Conservation (phyloP, 2,888 invertebrate species). For the Metalampra italica region DNA sequence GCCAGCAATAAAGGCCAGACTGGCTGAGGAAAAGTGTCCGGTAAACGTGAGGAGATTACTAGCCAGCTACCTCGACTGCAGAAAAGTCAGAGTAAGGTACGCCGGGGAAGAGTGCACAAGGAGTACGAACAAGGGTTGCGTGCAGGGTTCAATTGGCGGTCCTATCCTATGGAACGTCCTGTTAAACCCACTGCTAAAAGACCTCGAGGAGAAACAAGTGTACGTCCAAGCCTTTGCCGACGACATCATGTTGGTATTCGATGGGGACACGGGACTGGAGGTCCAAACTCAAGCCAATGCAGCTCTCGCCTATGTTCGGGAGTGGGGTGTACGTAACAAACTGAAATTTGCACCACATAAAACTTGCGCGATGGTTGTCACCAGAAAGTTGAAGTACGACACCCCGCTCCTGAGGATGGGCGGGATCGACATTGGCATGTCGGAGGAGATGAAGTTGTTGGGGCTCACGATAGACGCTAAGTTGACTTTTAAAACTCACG, state of each 20-base stretch:
- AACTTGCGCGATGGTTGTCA: conserved; percentile 11
- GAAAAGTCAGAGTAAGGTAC: not conserved
- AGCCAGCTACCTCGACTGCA: conserved; percentile 4
- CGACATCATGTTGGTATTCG: conserved; percentile 9
- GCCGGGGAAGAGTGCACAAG: not conserved
- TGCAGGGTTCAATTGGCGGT: conserved; percentile 15
- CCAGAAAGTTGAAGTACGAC: conserved; percentile 10
- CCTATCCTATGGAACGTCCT: conserved; percentile 15
- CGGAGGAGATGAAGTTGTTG: not conserved
- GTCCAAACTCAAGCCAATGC: conserved; percentile 8
- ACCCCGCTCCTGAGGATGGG: conserved; percentile 12
- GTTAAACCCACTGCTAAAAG: conserved; percentile 9
- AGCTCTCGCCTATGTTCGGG: conserved; percentile 8
- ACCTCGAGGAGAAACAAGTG: not conserved
- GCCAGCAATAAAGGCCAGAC: not conserved
- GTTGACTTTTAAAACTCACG: conserved; percentile 11
- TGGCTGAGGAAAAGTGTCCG: conserved; percentile 9
- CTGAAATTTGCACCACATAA: conserved; percentile 13
- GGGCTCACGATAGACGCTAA: conserved; percentile 11
- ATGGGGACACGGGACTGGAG: conserved; percentile 5
- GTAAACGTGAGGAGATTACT: conserved; percentile 2
- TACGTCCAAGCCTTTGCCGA: conserved; percentile 15
- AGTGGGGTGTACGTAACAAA: conserved; percentile 13
- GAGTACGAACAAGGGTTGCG: conserved; percentile 8
- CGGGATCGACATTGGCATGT: not conserved